These are phyloP conservation scores for Forbesichthys papilliferus DNA, from an alignment of 2,113 vertebrate species.

Conservation along the genomic window DNA sequence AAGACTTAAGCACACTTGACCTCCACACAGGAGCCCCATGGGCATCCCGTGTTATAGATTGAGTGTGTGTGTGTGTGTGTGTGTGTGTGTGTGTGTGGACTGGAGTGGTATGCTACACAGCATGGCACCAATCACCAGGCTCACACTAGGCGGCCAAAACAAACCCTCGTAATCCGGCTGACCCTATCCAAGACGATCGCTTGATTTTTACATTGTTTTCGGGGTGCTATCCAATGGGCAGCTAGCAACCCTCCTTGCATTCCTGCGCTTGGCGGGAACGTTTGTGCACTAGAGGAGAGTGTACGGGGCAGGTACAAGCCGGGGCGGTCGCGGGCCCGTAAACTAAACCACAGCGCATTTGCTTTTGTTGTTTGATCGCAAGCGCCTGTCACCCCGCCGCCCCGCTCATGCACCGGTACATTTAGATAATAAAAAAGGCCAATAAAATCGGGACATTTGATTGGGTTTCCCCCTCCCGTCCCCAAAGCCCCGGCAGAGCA, in stretches of 20 bases:
- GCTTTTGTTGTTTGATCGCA: constrained; percentile 66
- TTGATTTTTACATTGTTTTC: constrained; percentile 23
- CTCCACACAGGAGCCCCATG: constrained; percentile 27
- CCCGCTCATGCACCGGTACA: constrained; percentile 66
- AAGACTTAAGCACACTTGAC: constrained; percentile 51
- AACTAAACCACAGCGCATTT: constrained; percentile 43
- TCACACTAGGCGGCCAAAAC: constrained; percentile 40
- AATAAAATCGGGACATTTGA: constrained; percentile 77
- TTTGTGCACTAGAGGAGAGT: constrained; percentile 10
- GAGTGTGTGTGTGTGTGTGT: constrained; percentile 7
- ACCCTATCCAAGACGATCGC: constrained; percentile 40
- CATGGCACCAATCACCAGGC: constrained; percentile 64
- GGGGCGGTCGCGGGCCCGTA: constrained; percentile 47
- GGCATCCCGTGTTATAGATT: constrained; percentile 25
- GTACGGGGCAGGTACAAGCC: constrained; percentile 15
- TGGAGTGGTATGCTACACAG: constrained; percentile 50
- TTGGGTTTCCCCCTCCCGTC: constrained; percentile 58
- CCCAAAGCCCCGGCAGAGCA: constrained; percentile 55
- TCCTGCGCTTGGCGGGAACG: background rate
- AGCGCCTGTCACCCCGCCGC: constrained; percentile 64
- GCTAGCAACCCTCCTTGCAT: background rate
- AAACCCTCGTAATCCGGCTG: constrained; percentile 37
- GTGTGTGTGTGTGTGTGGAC: constrained; percentile 11
- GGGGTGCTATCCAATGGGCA: too few species aligned
- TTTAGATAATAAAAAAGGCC: constrained; percentile 79